These are phyloP conservation scores for Pseudomyrmex concolor DNA, from an alignment of 1,140 invertebrate species.

Conservation along the genomic window DNA sequence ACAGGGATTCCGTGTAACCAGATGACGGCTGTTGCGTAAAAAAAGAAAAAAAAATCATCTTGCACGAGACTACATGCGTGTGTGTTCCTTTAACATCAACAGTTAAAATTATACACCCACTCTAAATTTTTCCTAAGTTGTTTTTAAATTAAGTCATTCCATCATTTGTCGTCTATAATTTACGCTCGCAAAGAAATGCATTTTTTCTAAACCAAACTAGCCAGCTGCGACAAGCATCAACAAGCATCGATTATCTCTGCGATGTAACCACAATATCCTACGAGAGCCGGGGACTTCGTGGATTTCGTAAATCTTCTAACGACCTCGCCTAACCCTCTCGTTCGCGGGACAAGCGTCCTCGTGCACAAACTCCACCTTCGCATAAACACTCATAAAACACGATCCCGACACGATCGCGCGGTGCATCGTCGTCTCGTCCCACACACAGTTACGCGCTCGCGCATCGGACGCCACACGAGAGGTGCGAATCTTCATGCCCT, in stretches of 20 bases:
- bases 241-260: conserved; percentile 4
- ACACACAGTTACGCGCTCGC: conserved; percentile 37
- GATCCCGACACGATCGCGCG: neutral
- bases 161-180: neutral
- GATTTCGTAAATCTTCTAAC: conserved; percentile 51
- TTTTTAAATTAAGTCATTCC: neutral
- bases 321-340: conserved; percentile 22
- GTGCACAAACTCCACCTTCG: conserved; percentile 11
- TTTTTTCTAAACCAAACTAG: neutral
- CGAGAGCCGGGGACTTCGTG: neutral
- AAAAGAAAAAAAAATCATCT: neutral
- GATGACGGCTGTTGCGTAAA: neutral
- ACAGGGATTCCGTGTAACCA: neutral
- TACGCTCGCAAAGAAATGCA: neutral
- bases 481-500: conserved; percentile 59
- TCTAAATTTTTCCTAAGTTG: neutral
- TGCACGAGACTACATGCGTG: neutral
- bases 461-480: conserved; percentile 46
- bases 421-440: conserved; percentile 28
- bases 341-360: neutral
- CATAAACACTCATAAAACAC: conserved; percentile 46
- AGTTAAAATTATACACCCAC: neutral
- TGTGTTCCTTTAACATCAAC: neutral
- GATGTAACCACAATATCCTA: neutral
- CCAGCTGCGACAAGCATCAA: neutral